Percentiles rank a stretch among this genome's conserved stretches.
phyloP scores from a whole-genome alignment of 2,113 vertebrate species.

The Polypterus bichir region DNA sequence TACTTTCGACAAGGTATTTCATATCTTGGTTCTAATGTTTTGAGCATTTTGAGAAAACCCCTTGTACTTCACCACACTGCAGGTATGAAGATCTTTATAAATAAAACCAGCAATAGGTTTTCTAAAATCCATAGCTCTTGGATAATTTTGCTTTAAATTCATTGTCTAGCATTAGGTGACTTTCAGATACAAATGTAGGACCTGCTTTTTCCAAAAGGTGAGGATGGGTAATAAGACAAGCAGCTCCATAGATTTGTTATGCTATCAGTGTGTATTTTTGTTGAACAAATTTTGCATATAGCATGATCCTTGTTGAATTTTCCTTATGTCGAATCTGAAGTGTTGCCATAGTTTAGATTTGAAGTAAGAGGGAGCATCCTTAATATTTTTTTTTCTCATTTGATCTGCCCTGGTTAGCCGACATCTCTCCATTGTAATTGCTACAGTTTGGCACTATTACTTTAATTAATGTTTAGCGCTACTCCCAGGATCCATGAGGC shows the following conservation, averaged over 20 bases:
- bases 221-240: neutral
- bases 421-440: too few relatives aligned
- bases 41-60: constrained; percentile 2
- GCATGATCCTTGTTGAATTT: constrained; percentile 5
- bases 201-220: neutral
- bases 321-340: neutral
- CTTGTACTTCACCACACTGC: neutral
- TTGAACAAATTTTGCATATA: neutral
- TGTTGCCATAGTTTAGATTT: constrained; percentile 6
- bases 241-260: constrained; percentile 2
- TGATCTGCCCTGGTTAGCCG: too few relatives aligned
- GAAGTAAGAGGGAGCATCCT: neutral
- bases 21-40: constrained; percentile 7
- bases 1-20: neutral
- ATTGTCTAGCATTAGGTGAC: neutral
- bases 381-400: neutral
- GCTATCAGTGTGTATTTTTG: constrained; percentile 4
- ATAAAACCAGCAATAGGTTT: neutral
- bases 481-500: too few relatives aligned
- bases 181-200: neutral
- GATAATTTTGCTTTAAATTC: constrained; percentile 9
- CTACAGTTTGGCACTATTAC: too few relatives aligned
- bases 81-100: constrained; percentile 4
- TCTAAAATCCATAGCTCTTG: neutral
- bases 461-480: too few relatives aligned